phyloP scores from a whole-genome alignment of 2,113 vertebrate species.

The Corythornis vintsioides region DNA sequence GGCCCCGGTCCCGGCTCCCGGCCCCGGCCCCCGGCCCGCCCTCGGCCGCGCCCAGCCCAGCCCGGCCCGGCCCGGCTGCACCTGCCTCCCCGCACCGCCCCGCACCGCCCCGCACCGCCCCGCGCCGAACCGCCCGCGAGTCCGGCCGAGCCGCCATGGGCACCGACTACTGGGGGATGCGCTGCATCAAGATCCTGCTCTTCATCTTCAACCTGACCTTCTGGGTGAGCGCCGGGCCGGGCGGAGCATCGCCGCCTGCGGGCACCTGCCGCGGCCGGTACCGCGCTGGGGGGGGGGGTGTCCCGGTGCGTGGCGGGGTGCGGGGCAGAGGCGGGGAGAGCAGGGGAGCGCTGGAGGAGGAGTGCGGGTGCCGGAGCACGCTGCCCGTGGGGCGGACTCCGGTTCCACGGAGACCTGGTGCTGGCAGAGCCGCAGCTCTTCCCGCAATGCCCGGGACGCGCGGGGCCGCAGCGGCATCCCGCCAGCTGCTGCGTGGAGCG shows the following conservation, averaged over 20 bases:
- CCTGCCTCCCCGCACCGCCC: not conserved
- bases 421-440: no score
- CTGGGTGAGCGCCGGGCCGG: slow-evolving; percentile 84
- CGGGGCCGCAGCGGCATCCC: no score
- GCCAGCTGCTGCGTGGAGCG: no score
- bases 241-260: not conserved
- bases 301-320: no score
- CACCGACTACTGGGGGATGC: slow-evolving; percentile 86
- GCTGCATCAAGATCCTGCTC: slow-evolving; percentile 90
- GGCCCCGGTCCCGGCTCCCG: not conserved
- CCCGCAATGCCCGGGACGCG: no score
- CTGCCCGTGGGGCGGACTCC: no score
- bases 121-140: not conserved
- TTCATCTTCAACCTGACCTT: slow-evolving; percentile 93
- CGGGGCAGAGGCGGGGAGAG: no score
- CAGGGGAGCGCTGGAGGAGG: no score
- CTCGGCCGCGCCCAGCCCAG: not conserved
- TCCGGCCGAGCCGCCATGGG: slow-evolving; percentile 75
- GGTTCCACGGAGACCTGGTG: no score
- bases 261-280: not conserved
- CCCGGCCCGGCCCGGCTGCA: not conserved
- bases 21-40: no score
- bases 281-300: not conserved
- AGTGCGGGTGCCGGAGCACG: no score
- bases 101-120: not conserved